Conservation (phyloP, 2,888 invertebrate genomes). For the Chrysolina americana region DNA sequence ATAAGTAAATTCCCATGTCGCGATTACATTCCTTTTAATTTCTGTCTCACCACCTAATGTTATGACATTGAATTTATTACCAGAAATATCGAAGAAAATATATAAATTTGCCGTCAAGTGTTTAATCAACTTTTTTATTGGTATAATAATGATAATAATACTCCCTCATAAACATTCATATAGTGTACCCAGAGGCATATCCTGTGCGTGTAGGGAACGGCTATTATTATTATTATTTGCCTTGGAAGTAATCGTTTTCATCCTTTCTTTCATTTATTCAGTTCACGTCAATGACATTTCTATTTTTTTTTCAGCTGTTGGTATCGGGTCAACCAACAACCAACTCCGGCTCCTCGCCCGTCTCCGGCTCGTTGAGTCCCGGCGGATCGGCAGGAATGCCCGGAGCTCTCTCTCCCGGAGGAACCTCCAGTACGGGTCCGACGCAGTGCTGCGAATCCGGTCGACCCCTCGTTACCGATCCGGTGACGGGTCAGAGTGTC, state of each 20-base stretch:
- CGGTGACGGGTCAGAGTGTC: conserved; percentile 92
- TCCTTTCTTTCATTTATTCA: not conserved
- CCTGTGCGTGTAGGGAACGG: no score
- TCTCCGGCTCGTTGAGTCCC: conserved; percentile 82
- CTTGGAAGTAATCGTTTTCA: not conserved
- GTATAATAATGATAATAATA: no score
- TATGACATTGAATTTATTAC: no score
- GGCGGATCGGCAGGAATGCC: conserved; percentile 72
- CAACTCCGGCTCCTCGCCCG: conserved; percentile 83
- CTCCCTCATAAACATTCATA: no score
- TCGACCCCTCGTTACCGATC: conserved; percentile 92
- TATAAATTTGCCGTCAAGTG: no score
- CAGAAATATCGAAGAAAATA: no score
- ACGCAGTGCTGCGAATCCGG: conserved; percentile 89
- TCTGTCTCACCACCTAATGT: no score
- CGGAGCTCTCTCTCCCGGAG: conserved; percentile 74
- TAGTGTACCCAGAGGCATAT: no score
- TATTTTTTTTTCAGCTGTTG: conserved; percentile 75
- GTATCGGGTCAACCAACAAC: conserved; percentile 82
- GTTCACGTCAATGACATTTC: not conserved
- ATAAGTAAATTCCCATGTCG: no score
- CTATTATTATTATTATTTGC: no score
- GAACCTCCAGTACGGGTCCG: conserved; percentile 66
- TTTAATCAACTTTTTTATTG: no score
- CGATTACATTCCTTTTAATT: no score